Percentiles rank a stretch among this genome's conserved stretches.
These are phyloP conservation scores for Heptranchias perlo DNA, from an alignment of 2,113 vertebrate genomes.

Conservation along the genomic window DNA sequence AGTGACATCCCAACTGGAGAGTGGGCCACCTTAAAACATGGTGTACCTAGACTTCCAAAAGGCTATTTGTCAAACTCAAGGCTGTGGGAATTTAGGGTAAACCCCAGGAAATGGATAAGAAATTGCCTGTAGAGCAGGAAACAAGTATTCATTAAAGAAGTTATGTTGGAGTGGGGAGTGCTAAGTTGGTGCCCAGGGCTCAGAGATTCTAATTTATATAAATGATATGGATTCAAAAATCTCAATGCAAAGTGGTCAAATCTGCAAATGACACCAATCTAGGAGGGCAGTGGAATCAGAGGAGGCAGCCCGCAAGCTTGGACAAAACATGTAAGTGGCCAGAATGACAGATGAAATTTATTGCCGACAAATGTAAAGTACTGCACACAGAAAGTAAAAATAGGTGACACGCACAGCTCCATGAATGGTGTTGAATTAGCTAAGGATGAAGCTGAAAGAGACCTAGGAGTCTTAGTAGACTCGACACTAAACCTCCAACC, in stretches of 20 bases:
- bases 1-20: too few species aligned
- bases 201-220: neutral
- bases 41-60: neutral
- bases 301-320: neutral
- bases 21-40: too few species aligned
- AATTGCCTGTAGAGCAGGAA: neutral
- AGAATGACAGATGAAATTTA: neutral
- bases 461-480: neutral
- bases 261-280: neutral
- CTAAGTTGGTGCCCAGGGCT: neutral
- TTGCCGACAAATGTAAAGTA: neutral
- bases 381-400: neutral
- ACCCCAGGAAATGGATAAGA: neutral
- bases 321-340: neutral
- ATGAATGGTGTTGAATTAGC: neutral
- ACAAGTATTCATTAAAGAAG: neutral
- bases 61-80: neutral
- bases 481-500: neutral
- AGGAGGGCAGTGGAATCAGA: neutral
- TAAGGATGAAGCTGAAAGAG: neutral
- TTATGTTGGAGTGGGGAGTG: neutral
- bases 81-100: neutral
- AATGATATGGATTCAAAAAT: neutral
- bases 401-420: neutral
- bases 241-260: neutral